Conservation (phyloP, 2,888 invertebrate genomes). For the Euzetes globulus region DNA sequence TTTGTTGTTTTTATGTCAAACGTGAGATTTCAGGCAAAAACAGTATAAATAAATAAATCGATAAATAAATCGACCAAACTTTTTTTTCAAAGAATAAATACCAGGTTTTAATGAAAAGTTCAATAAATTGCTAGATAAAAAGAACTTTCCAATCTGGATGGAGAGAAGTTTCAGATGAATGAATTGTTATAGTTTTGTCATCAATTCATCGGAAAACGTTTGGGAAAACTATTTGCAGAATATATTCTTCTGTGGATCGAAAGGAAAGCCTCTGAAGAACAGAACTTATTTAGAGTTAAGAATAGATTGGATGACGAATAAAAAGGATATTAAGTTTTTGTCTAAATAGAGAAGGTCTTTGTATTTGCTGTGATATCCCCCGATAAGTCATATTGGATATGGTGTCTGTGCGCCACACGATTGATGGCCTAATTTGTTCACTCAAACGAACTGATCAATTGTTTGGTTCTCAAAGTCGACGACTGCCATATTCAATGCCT, state of each 20-base stretch:
- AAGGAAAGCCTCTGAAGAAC: neutral
- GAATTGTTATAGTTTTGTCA: no score
- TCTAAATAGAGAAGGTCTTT: neutral
- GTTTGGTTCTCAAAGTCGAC: neutral
- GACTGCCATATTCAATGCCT: neutral
- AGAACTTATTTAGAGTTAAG: neutral
- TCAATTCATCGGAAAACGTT: no score
- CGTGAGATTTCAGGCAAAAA: neutral
- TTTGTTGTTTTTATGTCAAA: neutral
- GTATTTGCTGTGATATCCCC: neutral
- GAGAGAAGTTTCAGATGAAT: no score
- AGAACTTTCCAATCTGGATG: no score
- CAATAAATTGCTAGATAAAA: no score
- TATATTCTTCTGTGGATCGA: neutral
- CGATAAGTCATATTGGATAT: slow-evolving; percentile 4
- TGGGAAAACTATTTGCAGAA: no score
- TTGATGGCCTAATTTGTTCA: slow-evolving; percentile 26
- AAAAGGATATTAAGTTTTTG: neutral
- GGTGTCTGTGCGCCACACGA: neutral
- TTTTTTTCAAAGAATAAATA: no score
- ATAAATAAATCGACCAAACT: neutral
- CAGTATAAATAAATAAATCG: neutral
- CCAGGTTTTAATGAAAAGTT: no score
- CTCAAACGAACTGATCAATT: slow-evolving; percentile 18
- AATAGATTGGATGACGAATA: neutral